Evolutionary conservation across 2,888 invertebrate species (phyloP).

Genomic region (Glyphotaelius pellucidus): DNA sequence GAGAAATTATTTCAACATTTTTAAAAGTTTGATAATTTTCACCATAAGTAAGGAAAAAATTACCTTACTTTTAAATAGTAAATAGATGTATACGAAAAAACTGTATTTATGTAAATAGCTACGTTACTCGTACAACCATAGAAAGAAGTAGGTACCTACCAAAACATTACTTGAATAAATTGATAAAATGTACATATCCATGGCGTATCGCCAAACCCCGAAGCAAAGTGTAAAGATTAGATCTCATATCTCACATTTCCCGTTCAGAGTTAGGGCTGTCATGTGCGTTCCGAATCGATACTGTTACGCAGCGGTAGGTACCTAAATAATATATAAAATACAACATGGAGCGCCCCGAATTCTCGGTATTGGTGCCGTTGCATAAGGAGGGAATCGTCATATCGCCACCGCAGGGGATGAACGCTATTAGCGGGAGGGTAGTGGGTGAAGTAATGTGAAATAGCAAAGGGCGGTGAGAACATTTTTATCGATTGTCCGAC

Average conservation of each 20-base stretch:
- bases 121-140: neutral
- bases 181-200: neutral
- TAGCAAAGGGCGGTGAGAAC: neutral
- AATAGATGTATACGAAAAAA: neutral
- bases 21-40: too few species aligned
- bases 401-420: conserved; percentile 29
- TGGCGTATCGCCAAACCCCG: neutral
- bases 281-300: conserved; percentile 11
- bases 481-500: conserved; percentile 32
- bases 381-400: conserved; percentile 4
- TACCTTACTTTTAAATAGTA: neutral
- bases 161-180: neutral
- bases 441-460: neutral
- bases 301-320: neutral
- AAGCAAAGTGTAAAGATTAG: neutral
- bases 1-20: too few species aligned
- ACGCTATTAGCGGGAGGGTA: neutral
- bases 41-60: too few species aligned
- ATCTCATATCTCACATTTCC: neutral
- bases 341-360: neutral
- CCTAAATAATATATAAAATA: neutral
- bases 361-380: conserved; percentile 2
- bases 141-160: neutral
- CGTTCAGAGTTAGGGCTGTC: conserved; percentile 15
- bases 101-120: neutral